Evolutionary conservation across 2,888 invertebrate genomes (phyloP).

Genomic region (Philopedon plagiatum): DNA sequence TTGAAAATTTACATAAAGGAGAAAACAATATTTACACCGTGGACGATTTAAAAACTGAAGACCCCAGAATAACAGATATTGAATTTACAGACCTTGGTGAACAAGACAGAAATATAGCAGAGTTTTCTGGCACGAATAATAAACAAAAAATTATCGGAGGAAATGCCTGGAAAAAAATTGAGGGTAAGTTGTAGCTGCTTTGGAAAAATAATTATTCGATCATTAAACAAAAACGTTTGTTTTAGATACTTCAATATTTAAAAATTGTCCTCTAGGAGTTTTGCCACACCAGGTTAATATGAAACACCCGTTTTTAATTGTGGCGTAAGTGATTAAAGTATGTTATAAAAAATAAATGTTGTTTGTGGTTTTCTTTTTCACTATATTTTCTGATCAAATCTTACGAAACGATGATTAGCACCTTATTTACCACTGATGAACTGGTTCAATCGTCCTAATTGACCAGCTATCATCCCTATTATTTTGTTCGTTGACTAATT

Average conservation of each 20-base stretch:
- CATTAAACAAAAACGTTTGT: constrained; percentile 40
- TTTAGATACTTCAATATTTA: constrained; percentile 57
- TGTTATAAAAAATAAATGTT: not conserved
- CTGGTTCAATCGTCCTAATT: no score
- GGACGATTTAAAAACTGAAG: constrained; percentile 40
- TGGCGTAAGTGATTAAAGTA: not conserved
- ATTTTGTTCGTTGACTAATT: no score
- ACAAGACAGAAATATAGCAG: not conserved
- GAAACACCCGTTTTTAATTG: constrained; percentile 50
- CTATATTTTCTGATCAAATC: not conserved
- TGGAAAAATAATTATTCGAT: no score
- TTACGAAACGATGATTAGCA: no score
- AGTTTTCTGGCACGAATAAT: constrained; percentile 1
- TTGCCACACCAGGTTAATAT: constrained; percentile 55
- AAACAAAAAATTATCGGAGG: constrained; percentile 1
- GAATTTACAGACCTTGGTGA: not conserved
- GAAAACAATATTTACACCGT: constrained; percentile 44
- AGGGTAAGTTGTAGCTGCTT: constrained; percentile 48
- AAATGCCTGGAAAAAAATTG: constrained; percentile 51
- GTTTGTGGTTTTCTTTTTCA: not conserved
- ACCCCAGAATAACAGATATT: constrained; percentile 4
- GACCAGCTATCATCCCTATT: no score
- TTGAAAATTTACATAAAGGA: constrained; percentile 19
- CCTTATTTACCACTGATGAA: no score
- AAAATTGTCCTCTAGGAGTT: constrained; percentile 59